Percentiles rank a stretch among this genome's conserved stretches.
Evolutionary conservation across 2,113 vertebrate species (phyloP).

Genomic region (Muntiacus reevesi): DNA sequence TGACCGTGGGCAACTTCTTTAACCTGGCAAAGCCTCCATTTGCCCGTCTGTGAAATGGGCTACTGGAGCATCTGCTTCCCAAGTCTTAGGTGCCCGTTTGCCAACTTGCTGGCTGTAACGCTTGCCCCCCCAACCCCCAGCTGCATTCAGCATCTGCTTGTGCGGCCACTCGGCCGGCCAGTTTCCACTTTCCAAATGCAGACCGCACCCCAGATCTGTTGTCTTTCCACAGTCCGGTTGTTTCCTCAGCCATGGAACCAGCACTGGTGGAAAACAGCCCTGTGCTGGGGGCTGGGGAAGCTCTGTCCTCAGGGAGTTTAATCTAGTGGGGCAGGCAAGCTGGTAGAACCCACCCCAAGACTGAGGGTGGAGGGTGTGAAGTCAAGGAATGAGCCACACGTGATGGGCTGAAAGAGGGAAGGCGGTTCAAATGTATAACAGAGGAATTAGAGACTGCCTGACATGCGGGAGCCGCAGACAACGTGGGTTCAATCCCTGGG

Average conservation of each 20-base stretch:
- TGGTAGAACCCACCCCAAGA: background rate
- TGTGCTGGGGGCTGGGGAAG: background rate
- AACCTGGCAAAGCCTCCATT: background rate
- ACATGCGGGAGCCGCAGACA: background rate
- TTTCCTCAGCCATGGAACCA: background rate
- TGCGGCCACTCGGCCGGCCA: background rate
- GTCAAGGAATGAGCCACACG: background rate
- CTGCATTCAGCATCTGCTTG: background rate
- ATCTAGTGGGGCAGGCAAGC: background rate
- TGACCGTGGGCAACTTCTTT: background rate
- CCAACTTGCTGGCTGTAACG: background rate
- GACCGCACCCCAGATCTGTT: background rate
- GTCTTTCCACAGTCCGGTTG: background rate
- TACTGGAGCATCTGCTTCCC: background rate
- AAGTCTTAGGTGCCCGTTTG: background rate
- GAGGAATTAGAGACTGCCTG: background rate
- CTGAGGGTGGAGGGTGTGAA: background rate
- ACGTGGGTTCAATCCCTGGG: background rate
- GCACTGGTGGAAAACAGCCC: background rate
- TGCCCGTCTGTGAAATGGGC: background rate
- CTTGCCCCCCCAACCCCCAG: accelerated
- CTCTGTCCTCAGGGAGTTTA: background rate
- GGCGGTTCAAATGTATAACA: background rate
- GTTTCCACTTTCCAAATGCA: background rate
- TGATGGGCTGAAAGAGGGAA: background rate